A percentile compares a stretch with the other conserved stretches of the same genome.
These are phyloP conservation scores for Silurus asotus DNA, from an alignment of 2,113 vertebrate genomes.

Conservation along the genomic window DNA sequence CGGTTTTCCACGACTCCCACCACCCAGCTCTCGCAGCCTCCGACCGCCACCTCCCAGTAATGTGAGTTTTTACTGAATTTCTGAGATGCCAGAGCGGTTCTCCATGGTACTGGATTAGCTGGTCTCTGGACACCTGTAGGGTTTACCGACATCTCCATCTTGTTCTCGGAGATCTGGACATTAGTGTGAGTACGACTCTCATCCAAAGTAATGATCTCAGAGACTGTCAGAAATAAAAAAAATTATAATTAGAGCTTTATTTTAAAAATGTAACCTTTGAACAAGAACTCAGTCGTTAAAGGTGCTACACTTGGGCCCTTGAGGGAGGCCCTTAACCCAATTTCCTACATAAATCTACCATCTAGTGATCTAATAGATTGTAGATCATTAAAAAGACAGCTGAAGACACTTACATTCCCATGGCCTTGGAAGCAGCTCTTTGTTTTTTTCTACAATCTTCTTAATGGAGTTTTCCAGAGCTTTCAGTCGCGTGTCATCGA, in stretches of 20 bases:
- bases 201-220: constrained; percentile 75
- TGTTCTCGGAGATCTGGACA: constrained; percentile 62
- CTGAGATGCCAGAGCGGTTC: constrained; percentile 29
- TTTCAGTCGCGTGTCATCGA: constrained; percentile 35
- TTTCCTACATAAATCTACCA: background rate
- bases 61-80: constrained; percentile 37
- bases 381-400: background rate
- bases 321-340: background rate
- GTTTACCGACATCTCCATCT: constrained; percentile 51
- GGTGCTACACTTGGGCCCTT: background rate
- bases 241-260: background rate
- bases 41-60: constrained; percentile 54
- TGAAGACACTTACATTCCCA: constrained; percentile 49
- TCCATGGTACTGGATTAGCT: background rate
- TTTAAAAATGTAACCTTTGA: background rate
- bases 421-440: constrained; percentile 48
- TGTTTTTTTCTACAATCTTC: constrained; percentile 30
- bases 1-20: constrained; percentile 39
- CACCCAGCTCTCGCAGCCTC: constrained; percentile 29
- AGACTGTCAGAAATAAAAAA: constrained; percentile 32
- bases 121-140: background rate
- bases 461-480: constrained; percentile 43
- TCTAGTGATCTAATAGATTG: no score
- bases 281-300: background rate
- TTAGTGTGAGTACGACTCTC: constrained; percentile 63